Evolutionary conservation across 2,113 vertebrate species (phyloP).

Genomic region (Petaurus breviceps): DNA sequence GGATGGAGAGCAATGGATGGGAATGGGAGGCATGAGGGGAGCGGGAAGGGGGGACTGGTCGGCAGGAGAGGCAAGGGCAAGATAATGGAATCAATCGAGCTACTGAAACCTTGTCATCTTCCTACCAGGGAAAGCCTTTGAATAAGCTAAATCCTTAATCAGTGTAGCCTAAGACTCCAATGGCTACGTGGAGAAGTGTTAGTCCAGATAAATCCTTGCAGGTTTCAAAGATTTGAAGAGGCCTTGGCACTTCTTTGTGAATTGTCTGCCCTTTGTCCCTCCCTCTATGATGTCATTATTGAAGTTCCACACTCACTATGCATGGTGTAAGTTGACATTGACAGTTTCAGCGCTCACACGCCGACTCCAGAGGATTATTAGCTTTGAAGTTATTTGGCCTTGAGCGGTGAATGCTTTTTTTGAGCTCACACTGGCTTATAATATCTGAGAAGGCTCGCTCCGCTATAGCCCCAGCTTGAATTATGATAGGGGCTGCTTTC

Average conservation of each 20-base stretch:
- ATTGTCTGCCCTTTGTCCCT: slow-evolving; percentile 89
- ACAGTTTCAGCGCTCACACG: slow-evolving; percentile 94
- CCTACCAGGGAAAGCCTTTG: slow-evolving; percentile 86
- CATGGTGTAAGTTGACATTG: slow-evolving; percentile 94
- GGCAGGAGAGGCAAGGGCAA: slow-evolving; percentile 68
- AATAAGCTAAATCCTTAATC: slow-evolving; percentile 90
- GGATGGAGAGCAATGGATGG: slow-evolving; percentile 57
- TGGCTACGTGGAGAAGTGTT: slow-evolving; percentile 89
- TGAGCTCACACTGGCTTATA: slow-evolving; percentile 93
- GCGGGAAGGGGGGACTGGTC: not conserved
- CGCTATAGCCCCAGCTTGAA: slow-evolving; percentile 83
- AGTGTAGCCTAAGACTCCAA: slow-evolving; percentile 88
- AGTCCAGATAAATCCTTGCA: slow-evolving; percentile 93
- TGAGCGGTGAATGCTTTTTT: slow-evolving; percentile 97
- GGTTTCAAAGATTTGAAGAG: slow-evolving; percentile 94
- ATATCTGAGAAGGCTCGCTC: slow-evolving; percentile 88
- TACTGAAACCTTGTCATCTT: slow-evolving; percentile 85
- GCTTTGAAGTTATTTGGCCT: slow-evolving; percentile 99
- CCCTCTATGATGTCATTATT: slow-evolving; percentile 96
- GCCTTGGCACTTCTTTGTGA: slow-evolving; percentile 87
- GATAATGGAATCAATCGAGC: slow-evolving; percentile 85
- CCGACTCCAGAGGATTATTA: slow-evolving; percentile 93
- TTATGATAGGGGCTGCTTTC: slow-evolving; percentile 83
- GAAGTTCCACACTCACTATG: slow-evolving; percentile 92
- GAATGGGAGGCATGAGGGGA: slow-evolving; percentile 53